Evolutionary conservation across 2,113 vertebrate genomes (phyloP).

Genomic region (Urocolius indicus): DNA sequence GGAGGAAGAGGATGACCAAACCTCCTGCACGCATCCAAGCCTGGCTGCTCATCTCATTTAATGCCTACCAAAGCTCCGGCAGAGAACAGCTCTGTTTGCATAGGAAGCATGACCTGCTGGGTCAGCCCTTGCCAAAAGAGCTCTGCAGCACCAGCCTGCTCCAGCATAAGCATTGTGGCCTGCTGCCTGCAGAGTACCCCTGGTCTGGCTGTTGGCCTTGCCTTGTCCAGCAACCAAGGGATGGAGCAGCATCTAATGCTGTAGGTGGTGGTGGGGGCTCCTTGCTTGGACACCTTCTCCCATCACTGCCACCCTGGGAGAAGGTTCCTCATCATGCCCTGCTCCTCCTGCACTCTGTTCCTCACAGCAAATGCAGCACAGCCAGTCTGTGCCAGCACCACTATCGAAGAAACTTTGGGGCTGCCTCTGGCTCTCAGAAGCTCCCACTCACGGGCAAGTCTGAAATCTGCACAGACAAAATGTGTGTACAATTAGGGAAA

Average conservation of each 20-base stretch:
- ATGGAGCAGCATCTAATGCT: not conserved
- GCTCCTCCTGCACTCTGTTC: not conserved
- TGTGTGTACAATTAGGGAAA: not conserved
- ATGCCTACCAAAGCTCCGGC: not conserved
- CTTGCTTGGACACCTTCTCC: not conserved
- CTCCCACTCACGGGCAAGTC: not conserved
- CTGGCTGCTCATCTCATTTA: not conserved
- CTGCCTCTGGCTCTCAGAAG: not conserved
- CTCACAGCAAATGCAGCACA: not conserved
- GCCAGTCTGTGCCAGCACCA: not conserved
- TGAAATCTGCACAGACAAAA: not conserved
- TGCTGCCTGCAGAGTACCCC: not conserved
- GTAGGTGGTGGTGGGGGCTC: not conserved
- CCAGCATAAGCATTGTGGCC: accelerated
- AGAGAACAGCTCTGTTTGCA: not conserved
- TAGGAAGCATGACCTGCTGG: accelerated
- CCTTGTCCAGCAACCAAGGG: not conserved
- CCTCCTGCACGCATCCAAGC: not conserved
- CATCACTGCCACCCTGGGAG: not conserved
- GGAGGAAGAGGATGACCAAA: not conserved
- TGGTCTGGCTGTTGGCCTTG: not conserved
- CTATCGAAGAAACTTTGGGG: not conserved
- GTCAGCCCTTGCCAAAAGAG: not conserved
- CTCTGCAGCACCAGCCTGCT: not conserved
- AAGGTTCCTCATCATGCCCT: not conserved